Evolutionary conservation across 2,888 invertebrate genomes (phyloP).

Genomic region (Rotaria magnacalcarata): DNA sequence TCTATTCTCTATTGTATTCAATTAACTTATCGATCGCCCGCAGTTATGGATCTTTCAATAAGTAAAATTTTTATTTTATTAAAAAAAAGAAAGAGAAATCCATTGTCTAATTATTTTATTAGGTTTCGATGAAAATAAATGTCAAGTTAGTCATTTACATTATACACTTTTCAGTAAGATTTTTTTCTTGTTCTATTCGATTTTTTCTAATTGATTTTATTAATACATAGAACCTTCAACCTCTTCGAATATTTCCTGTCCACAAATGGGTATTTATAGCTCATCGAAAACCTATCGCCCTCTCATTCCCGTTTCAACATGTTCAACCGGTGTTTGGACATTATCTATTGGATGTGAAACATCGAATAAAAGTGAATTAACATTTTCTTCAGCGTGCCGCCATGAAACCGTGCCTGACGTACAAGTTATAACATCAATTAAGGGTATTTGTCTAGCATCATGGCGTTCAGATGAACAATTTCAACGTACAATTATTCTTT

Average conservation of each 20-base stretch:
- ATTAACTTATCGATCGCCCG: neutral
- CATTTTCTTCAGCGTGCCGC: neutral
- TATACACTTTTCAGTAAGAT: constrained; percentile 20
- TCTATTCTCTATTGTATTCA: constrained; percentile 1
- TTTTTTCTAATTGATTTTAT: neutral
- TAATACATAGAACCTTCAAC: neutral
- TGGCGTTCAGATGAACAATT: constrained; percentile 11
- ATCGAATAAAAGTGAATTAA: constrained; percentile 33
- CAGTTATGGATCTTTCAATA: constrained; percentile 1
- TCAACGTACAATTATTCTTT: neutral
- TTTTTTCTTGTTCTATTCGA: neutral
- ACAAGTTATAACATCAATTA: constrained; percentile 19
- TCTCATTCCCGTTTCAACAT: neutral
- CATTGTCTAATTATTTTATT: neutral
- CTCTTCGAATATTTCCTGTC: neutral
- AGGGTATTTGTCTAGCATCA: constrained; percentile 28
- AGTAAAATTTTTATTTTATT: neutral
- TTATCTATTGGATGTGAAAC: constrained; percentile 12
- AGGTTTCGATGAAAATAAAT: neutral
- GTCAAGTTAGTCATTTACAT: neutral
- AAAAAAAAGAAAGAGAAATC: neutral
- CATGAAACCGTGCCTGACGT: constrained; percentile 28
- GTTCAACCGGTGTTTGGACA: neutral
- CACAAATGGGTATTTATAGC: constrained; percentile 28
- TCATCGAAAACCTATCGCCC: constrained; percentile 8